A percentile compares a stretch with the other conserved stretches of the same genome.
phyloP scores from a whole-genome alignment of 2,797 vertebrate genomes.

The Crocidura indochinensis region DNA sequence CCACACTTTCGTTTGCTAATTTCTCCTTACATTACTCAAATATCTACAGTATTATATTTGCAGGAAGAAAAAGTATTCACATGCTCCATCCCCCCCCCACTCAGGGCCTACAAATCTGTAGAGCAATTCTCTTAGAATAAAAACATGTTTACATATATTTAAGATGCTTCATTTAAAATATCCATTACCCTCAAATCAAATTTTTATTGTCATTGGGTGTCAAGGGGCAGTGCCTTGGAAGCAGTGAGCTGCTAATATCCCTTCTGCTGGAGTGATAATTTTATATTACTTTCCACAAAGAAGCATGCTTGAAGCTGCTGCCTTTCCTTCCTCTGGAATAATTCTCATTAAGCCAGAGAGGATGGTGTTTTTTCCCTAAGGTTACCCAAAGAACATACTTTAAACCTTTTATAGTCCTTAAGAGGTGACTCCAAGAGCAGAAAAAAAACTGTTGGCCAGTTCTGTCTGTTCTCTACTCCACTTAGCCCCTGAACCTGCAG shows the following conservation, averaged over 20 bases:
- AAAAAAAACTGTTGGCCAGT: constrained; percentile 33
- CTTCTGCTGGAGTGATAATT: constrained; percentile 84
- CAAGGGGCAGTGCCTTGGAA: constrained; percentile 67
- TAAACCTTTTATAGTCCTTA: constrained; percentile 79
- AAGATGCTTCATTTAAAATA: constrained; percentile 79
- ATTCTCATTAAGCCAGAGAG: constrained; percentile 84
- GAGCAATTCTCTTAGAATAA: constrained; percentile 54
- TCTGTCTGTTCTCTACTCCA: not conserved
- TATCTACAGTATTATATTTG: constrained; percentile 16
- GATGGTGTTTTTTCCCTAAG: constrained; percentile 80
- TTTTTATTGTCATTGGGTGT: constrained; percentile 68
- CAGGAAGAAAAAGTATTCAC: constrained; percentile 65
- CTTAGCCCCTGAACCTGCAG: not conserved
- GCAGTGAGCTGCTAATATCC: constrained; percentile 73
- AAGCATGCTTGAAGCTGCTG: constrained; percentile 75
- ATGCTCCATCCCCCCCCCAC: constrained; percentile 62
- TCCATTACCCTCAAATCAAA: constrained; percentile 80
- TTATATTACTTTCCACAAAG: constrained; percentile 82
- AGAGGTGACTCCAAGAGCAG: constrained; percentile 38
- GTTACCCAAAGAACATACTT: constrained; percentile 83
- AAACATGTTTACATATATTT: constrained; percentile 74
- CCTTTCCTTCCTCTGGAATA: constrained; percentile 79
- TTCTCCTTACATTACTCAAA: constrained; percentile 14
- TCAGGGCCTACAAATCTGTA: constrained; percentile 71
- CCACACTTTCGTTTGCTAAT: not conserved